These are phyloP conservation scores for Proteles cristata DNA, from an alignment of 2,113 vertebrate species.

Conservation along the genomic window DNA sequence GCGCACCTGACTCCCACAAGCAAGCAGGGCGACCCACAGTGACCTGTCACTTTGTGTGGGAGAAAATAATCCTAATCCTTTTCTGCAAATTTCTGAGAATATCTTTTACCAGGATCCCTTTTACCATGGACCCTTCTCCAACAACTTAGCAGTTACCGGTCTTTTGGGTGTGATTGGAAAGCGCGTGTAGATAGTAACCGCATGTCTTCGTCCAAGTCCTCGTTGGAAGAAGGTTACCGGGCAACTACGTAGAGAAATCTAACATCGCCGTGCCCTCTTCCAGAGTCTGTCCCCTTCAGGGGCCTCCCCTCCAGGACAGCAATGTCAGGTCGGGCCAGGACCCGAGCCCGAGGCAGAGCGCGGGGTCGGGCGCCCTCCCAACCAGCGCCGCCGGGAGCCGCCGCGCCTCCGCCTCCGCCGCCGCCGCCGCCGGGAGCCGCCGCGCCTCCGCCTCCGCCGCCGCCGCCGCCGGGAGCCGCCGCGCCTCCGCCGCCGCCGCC, in stretches of 20 bases:
- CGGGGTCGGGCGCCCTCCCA: rapidly evolving
- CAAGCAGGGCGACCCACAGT: not conserved
- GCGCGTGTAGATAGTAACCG: not conserved
- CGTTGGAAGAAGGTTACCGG: not conserved
- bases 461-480: too few relatives aligned
- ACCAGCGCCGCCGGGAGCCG: not conserved
- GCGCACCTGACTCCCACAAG: not conserved
- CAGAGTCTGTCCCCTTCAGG: not conserved
- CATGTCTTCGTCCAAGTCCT: not conserved
- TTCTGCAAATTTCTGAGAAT: not conserved
- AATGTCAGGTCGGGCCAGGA: not conserved
- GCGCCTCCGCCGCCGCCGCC: not conserved
- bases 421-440: not conserved
- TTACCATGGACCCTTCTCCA: not conserved
- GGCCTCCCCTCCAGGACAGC: not conserved
- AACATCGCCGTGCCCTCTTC: not conserved
- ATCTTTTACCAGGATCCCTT: not conserved
- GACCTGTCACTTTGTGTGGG: not conserved
- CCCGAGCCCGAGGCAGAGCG: not conserved
- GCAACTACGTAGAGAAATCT: not conserved
- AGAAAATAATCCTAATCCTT: not conserved
- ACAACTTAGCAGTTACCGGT: not conserved
- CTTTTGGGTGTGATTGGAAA: not conserved
- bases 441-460: too few relatives aligned
- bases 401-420: rapidly evolving